Percentiles rank a stretch among this genome's conserved stretches.
Conservation (phyloP, 2,113 vertebrate species). For the Tenrec ecaudatus region DNA sequence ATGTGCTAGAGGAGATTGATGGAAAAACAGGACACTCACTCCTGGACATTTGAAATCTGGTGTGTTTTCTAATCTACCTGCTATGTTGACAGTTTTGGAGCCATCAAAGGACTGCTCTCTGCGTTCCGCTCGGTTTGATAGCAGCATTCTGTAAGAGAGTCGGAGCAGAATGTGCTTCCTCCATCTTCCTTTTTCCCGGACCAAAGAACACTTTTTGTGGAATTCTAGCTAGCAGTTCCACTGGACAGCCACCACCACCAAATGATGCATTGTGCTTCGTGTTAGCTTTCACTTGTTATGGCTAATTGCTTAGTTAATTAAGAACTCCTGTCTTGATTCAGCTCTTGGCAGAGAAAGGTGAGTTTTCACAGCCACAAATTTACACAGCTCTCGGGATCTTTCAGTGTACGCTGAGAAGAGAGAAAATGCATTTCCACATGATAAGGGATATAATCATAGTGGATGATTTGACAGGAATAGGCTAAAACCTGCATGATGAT, state of each 20-base stretch:
- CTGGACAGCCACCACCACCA: slow-evolving; percentile 10
- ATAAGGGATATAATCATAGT: slow-evolving; percentile 13
- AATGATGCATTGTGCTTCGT: slow-evolving; percentile 32
- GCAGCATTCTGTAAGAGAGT: neutral
- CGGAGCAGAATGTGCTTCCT: neutral
- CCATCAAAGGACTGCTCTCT: neutral
- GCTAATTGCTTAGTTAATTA: slow-evolving; percentile 66
- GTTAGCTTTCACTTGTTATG: slow-evolving; percentile 57
- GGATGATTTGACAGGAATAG: slow-evolving; percentile 20
- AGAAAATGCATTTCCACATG: slow-evolving; percentile 27
- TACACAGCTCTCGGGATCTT: neutral
- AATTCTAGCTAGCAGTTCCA: slow-evolving; percentile 34
- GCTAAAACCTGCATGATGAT: neutral
- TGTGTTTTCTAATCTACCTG: neutral
- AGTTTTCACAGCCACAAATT: slow-evolving; percentile 43
- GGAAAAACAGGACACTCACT: neutral
- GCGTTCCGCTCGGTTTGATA: neutral
- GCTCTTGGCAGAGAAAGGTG: slow-evolving; percentile 49
- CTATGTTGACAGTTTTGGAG: neutral
- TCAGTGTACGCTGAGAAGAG: neutral
- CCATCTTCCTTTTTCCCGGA: neutral
- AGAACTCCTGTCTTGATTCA: slow-evolving; percentile 50
- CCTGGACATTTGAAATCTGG: neutral
- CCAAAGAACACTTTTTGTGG: neutral
- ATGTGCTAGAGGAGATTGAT: neutral